phyloP scores from a whole-genome alignment of 2,797 vertebrate species.

The Merluccius polli region DNA sequence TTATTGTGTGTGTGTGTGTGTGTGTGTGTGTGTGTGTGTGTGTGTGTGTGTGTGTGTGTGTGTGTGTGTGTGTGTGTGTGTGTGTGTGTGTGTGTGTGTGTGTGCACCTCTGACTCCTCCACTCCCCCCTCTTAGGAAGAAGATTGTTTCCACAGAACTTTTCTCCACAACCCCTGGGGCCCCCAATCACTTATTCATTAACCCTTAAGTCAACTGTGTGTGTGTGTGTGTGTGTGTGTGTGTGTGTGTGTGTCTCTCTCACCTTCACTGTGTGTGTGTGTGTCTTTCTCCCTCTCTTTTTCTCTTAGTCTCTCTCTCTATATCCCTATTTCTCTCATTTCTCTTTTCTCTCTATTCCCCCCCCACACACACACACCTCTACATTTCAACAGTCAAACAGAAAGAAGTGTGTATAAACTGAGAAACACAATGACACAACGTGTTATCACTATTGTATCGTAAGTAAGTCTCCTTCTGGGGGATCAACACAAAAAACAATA shows the following conservation, averaged over 20 bases:
- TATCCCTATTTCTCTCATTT: background rate
- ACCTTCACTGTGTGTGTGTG: no score
- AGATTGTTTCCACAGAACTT: constrained; percentile 63
- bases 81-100: constrained; percentile 4
- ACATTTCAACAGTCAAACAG: background rate
- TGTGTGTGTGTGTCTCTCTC: no score
- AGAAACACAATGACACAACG: background rate
- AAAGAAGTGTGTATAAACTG: background rate
- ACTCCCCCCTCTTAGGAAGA: constrained; percentile 59
- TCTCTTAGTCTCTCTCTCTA: background rate
- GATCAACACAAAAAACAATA: background rate
- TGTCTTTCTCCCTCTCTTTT: no score
- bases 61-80: constrained; percentile 10
- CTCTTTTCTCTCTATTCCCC: background rate
- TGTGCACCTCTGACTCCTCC: constrained; percentile 36
- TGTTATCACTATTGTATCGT: background rate
- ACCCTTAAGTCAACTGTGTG: constrained; percentile 72
- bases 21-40: constrained; percentile 6
- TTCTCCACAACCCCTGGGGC: constrained; percentile 60
- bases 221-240: background rate
- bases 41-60: constrained; percentile 6
- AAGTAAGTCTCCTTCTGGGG: background rate
- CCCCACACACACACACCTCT: background rate
- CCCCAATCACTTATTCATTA: constrained; percentile 78
- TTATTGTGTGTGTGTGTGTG: constrained; percentile 13